A percentile compares a stretch with the other conserved stretches of the same genome.
Evolutionary conservation across 2,113 vertebrate species (phyloP).

Genomic region (Cygnus atratus): DNA sequence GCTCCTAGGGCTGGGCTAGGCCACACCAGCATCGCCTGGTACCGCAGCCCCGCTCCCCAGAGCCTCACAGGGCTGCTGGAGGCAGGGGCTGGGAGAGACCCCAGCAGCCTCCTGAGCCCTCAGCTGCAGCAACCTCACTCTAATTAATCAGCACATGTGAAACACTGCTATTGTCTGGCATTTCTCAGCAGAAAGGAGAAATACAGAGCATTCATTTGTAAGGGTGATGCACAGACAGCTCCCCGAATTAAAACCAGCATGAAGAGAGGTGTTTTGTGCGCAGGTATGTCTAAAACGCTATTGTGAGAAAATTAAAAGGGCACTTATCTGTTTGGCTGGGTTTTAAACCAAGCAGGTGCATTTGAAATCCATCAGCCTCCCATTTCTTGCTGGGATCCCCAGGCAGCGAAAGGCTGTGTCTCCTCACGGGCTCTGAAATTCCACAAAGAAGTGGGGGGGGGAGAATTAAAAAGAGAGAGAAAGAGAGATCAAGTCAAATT

Average conservation of each 20-base stretch:
- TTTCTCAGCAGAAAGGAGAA: background rate
- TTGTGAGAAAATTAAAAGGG: constrained; percentile 34
- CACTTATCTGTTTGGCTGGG: constrained; percentile 65
- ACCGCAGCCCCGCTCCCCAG: background rate
- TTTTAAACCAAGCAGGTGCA: constrained; percentile 14
- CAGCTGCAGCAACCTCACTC: background rate
- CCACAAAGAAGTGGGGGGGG: background rate
- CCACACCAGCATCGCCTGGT: background rate
- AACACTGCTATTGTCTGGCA: background rate
- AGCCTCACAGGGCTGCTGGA: background rate
- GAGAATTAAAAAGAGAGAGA: background rate
- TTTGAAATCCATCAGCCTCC: constrained; percentile 37
- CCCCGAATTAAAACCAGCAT: background rate
- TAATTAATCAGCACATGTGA: background rate
- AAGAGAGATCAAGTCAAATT: constrained; percentile 42
- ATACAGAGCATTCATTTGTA: background rate
- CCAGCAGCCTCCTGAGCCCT: background rate
- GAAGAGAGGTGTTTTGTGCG: background rate
- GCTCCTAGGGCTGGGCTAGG: constrained; percentile 8
- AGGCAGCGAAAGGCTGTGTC: background rate
- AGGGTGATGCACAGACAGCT: background rate
- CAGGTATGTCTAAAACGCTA: background rate
- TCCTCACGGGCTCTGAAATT: constrained; percentile 38
- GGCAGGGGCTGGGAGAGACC: background rate
- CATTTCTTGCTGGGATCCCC: constrained; percentile 13